Conservation (phyloP, 1,140 invertebrate species). For the Scaptomyza montana region DNA sequence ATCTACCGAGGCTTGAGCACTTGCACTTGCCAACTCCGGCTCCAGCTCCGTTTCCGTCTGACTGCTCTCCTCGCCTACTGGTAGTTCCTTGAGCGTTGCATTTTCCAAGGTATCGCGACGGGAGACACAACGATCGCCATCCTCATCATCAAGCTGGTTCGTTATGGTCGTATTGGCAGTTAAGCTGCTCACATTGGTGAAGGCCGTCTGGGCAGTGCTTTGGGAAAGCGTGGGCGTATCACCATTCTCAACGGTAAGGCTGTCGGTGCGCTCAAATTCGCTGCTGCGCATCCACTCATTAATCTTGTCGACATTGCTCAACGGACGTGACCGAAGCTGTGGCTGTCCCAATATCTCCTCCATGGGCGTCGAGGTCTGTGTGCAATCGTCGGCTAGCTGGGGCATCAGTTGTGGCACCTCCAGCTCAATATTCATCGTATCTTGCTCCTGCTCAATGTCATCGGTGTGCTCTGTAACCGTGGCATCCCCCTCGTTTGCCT, state of each 20-base stretch:
- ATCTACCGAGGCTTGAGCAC: slow-evolving; percentile 83
- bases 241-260: slow-evolving; percentile 76
- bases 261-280: slow-evolving; percentile 78
- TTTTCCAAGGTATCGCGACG: slow-evolving; percentile 84
- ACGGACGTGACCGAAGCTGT: slow-evolving; percentile 54
- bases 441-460: slow-evolving; percentile 58
- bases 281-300: slow-evolving; percentile 81
- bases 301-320: slow-evolving; percentile 76
- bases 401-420: slow-evolving; percentile 71
- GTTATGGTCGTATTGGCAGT: slow-evolving; percentile 76
- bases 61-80: slow-evolving; percentile 29
- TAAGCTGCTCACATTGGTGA: slow-evolving; percentile 68
- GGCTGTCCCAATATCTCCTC: slow-evolving; percentile 73
- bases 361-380: slow-evolving; percentile 78
- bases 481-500: slow-evolving; percentile 57
- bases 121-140: slow-evolving; percentile 85
- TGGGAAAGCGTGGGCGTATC: slow-evolving; percentile 60
- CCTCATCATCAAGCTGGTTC: slow-evolving; percentile 69
- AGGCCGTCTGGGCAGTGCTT: slow-evolving; percentile 67
- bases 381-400: slow-evolving; percentile 66
- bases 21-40: slow-evolving; percentile 45
- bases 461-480: slow-evolving; percentile 68
- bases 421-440: slow-evolving; percentile 70
- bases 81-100: slow-evolving; percentile 72
- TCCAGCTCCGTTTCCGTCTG: slow-evolving; percentile 30